Conservation (phyloP, 2,113 vertebrate species). For the Eidolon helvum region DNA sequence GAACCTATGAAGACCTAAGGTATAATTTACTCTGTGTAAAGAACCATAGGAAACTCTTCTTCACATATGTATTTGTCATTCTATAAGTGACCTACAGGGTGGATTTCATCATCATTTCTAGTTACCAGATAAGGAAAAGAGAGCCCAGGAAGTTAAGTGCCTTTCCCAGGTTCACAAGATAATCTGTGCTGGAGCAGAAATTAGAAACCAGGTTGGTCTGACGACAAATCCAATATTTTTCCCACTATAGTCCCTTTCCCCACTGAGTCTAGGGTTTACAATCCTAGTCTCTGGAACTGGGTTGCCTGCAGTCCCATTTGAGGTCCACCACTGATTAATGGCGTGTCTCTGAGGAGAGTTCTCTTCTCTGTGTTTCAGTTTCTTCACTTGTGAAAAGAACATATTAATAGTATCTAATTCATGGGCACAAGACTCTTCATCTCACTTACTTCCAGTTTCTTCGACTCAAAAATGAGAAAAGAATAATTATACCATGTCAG, state of each 20-base stretch:
- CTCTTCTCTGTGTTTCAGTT: neutral
- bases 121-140: slow-evolving; percentile 5
- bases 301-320: neutral
- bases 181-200: neutral
- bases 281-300: neutral
- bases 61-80: neutral
- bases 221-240: neutral
- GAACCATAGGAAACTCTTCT: neutral
- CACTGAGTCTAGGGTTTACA: neutral
- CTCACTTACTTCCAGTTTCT: neutral
- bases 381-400: neutral
- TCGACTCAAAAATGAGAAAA: slow-evolving; percentile 39
- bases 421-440: neutral
- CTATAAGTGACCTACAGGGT: neutral
- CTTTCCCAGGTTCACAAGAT: neutral
- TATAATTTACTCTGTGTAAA: neutral
- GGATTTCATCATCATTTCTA: slow-evolving; percentile 17
- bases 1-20: neutral
- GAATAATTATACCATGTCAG: neutral
- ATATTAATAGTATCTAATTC: neutral
- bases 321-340: neutral
- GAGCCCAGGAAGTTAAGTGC: neutral
- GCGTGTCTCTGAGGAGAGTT: neutral
- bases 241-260: neutral
- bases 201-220: neutral